Evolutionary conservation across 2,113 vertebrate species (phyloP).

Genomic region (Neotoma lepida): DNA sequence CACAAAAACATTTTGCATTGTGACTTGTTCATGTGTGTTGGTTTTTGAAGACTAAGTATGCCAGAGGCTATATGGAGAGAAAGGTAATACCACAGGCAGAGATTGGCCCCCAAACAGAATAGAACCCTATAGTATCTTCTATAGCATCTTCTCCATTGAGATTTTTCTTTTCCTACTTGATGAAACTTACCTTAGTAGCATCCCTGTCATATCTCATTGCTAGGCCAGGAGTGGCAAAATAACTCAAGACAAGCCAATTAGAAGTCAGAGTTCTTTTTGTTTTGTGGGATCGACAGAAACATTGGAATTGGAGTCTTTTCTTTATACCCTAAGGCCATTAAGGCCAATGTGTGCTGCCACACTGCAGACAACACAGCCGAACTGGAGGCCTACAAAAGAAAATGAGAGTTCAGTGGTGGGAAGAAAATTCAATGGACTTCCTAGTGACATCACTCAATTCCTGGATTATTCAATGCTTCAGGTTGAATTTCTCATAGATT

Average conservation of each 20-base stretch:
- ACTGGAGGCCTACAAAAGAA: not conserved
- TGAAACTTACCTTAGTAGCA: not conserved
- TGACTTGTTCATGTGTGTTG: not conserved
- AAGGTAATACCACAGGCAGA: not conserved
- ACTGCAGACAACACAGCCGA: not conserved
- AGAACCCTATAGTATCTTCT: not conserved
- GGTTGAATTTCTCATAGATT: not conserved
- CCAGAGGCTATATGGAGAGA: not conserved
- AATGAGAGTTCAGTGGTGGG: not conserved
- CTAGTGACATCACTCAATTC: not conserved
- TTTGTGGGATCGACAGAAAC: not conserved
- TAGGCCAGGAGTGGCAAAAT: not conserved
- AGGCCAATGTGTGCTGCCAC: not conserved
- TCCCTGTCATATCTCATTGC: not conserved
- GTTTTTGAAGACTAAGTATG: not conserved
- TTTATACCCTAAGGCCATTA: not conserved
- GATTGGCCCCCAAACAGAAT: not conserved
- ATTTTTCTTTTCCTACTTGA: not conserved
- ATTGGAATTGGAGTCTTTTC: not conserved
- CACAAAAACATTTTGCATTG: not conserved
- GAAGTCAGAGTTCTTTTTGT: not conserved
- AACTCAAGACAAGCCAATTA: not conserved
- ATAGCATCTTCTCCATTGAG: not conserved
- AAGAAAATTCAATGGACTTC: not conserved
- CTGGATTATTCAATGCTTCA: not conserved